Percentiles rank a stretch among this genome's conserved stretches.
Evolutionary conservation across 1,140 invertebrate species (phyloP).

Genomic region (Microplitis demolitor): DNA sequence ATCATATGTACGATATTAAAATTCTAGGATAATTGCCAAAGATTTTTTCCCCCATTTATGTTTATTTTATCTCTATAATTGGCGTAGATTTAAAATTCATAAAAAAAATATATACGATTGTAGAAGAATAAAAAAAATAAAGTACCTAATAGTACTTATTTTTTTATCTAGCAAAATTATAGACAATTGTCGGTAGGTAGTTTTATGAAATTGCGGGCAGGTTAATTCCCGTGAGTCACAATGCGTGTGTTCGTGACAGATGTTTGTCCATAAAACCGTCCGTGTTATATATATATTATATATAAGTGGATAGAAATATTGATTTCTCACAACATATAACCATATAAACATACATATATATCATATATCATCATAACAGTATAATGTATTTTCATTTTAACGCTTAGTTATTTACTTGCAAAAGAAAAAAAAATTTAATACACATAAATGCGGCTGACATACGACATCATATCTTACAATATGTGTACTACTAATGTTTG

Average conservation of each 20-base stretch:
- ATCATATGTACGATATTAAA: no score
- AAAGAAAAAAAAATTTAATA: not conserved
- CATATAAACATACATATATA: not conserved
- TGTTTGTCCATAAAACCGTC: not conserved
- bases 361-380: not conserved
- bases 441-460: slow-evolving; percentile 1
- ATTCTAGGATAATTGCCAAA: no score
- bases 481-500: slow-evolving; percentile 16
- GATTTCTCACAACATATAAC: not conserved
- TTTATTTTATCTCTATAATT: no score
- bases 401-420: slow-evolving; percentile 13
- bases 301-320: not conserved
- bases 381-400: slow-evolving; percentile 14
- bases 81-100: no score
- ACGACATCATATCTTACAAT: not conserved
- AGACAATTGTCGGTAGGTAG: no score
- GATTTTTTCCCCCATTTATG: no score
- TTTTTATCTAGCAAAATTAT: no score
- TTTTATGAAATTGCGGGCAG: not conserved
- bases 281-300: not conserved
- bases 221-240: not conserved
- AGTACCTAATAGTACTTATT: no score
- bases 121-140: no score
- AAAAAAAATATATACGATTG: no score
- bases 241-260: slow-evolving; percentile 9